These are phyloP conservation scores for Notiomystis cincta DNA, from an alignment of 2,113 vertebrate species.

Conservation along the genomic window DNA sequence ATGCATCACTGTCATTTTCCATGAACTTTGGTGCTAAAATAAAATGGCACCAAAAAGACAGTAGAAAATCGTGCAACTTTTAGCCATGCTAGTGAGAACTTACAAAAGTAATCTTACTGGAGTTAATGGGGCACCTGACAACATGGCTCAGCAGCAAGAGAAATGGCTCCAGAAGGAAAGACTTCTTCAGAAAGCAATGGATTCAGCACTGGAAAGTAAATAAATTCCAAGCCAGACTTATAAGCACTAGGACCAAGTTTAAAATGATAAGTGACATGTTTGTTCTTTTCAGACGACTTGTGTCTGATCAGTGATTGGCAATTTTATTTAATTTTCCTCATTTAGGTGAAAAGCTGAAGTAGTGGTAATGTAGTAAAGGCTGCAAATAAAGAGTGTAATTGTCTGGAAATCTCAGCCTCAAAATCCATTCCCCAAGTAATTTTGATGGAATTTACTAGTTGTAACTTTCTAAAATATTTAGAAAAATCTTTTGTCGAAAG, in stretches of 20 bases:
- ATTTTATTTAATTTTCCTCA: neutral
- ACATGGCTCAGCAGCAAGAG: neutral
- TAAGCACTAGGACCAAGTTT: neutral
- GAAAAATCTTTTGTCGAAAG: neutral
- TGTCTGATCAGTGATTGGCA: neutral
- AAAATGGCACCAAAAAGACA: neutral
- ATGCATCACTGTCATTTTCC: neutral
- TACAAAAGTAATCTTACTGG: neutral
- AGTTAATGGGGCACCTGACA: neutral
- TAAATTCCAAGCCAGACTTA: neutral
- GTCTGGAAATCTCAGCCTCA: neutral
- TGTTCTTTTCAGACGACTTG: neutral
- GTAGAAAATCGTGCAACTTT: neutral
- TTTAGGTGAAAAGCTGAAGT: neutral
- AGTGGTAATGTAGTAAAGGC: neutral
- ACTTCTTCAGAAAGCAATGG: neutral
- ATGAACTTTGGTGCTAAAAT: neutral
- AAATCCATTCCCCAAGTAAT: neutral
- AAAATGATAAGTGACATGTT: neutral
- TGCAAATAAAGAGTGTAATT: neutral
- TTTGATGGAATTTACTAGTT: neutral
- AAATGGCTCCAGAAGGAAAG: neutral
- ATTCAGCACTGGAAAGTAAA: neutral
- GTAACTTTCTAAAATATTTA: neutral
- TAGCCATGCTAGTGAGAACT: neutral